Base-by-base conservation (phyloP, 2,797 vertebrate genomes). In the Sitta carolinensis region DNA sequence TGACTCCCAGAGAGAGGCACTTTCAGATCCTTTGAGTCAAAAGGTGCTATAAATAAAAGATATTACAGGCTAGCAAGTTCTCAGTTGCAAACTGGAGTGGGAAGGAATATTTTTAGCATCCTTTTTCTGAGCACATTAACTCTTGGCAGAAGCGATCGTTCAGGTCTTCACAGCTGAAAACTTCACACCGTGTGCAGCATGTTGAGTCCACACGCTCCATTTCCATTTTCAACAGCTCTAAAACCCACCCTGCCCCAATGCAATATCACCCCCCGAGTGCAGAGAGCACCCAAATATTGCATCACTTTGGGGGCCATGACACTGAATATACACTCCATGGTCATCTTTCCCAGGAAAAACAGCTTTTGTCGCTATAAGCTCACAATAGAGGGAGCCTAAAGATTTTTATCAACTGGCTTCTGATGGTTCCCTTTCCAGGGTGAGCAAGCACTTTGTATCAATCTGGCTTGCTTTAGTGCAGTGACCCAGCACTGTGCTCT, bases 91-190 rank as follows among this genome's bases (percentile, higher is more conserved):
- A 96, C 51, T 42, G 66, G 51, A 93, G 92, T 91, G 72, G 92
- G 87, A 95, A 95, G 76, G 87, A 94, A 92, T 96, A 91, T 95
- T 95, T 95, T 97, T 94, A 93, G 58, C 84, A 86, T 95, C 69
- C 47, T 78, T 54, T 95, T 95, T 85, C 92, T 87, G 87, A 80
- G 89, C 54, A 42, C 75, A 74, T 89, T 92, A 96, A 89, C 68
- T 94, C 87, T 95, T 95, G 92, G 87, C 87, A 94, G 68, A 58
- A 23, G 3, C 11, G 36, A 80, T 68, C 1, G 0, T 43, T 89
- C 42, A 48, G 87, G 87, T 87, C 89, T 83, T 87, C 57, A 68
- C 66, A 92, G 66, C 36, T 62, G 93, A 85, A 89, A 83, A 88
- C 66, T 54, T 87, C 72, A 89, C 52, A 55, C 40, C 2, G 7